Evolutionary conservation across 2,113 vertebrate species (phyloP).

Genomic region (Lutjanus erythropterus): DNA sequence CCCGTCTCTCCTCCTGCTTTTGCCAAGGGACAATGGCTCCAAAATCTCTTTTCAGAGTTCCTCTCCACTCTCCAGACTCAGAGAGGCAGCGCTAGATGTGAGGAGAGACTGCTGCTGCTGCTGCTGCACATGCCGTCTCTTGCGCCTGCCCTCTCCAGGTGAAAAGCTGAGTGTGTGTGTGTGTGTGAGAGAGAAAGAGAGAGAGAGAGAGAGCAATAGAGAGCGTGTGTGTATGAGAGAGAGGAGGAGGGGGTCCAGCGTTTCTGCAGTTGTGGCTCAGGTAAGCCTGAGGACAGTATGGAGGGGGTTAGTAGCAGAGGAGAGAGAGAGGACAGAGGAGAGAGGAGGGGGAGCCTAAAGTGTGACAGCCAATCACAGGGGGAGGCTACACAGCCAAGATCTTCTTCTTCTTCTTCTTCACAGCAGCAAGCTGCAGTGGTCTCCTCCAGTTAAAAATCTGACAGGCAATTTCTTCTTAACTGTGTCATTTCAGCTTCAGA

Average conservation of each 20-base stretch:
- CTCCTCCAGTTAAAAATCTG: constrained; percentile 80
- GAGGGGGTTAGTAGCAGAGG: constrained; percentile 54
- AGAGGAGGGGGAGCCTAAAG: constrained; percentile 74
- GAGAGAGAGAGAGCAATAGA: constrained; percentile 31
- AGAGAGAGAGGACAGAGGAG: constrained; percentile 23
- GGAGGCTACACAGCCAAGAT: constrained; percentile 59
- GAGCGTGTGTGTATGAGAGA: constrained; percentile 21
- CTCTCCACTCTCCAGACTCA: constrained; percentile 76
- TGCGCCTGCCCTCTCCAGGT: constrained; percentile 83
- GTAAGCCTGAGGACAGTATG: constrained; percentile 82
- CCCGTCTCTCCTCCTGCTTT: constrained; percentile 62
- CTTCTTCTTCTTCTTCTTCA: constrained; percentile 77
- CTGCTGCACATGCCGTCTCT: constrained; percentile 78
- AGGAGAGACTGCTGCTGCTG: constrained; percentile 73
- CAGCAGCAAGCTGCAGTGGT: constrained; percentile 75
- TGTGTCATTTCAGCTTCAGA: constrained; percentile 70
- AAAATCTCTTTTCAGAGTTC: constrained; percentile 74
- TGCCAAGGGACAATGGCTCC: constrained; percentile 75
- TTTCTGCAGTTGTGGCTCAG: constrained; percentile 84
- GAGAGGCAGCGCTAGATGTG: constrained; percentile 75
- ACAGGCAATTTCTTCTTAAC: constrained; percentile 72
- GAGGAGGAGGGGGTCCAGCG: constrained; percentile 62
- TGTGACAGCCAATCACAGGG: constrained; percentile 76
- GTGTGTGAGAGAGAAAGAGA: constrained; percentile 21
- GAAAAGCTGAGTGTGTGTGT: constrained; percentile 66